Base-by-base conservation (phyloP, 2,113 vertebrate genomes). In the rat (Rattus norvegicus) region DNA sequence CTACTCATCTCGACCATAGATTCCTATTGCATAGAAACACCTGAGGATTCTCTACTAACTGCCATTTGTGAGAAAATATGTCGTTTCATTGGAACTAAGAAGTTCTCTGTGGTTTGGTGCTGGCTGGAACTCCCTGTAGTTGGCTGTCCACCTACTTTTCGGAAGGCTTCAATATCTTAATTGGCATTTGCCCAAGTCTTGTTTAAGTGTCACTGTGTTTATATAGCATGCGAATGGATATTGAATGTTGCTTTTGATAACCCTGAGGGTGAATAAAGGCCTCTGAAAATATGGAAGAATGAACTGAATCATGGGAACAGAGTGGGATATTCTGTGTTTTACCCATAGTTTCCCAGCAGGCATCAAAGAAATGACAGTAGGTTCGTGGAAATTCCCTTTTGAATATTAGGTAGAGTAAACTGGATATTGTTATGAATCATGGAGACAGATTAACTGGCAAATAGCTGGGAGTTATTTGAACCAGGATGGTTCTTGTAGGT, bases 241-340 rank as follows among this genome's bases (percentile, higher is more conserved):
- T 73, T 65, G 54, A 36, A 79, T 72, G 8, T 52, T 95, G 36
- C 63, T 73, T 85, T 89, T 67, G 47, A 89, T 83, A 86, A 30
- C 1, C 28, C 33, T 14, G 19, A 19, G 39, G 56, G 92, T 63
- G 90, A 93, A 91, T 80, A 76, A 56, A 2, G 9, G 47, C 7
- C 52, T 92, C 39, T 95, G 36, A 17, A 95, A 89, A 75, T 61
- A 85, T 75, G 16, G 17, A 7, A 92, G 56, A 95, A 69, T 91
- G 33, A 85, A 12, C 20, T 72, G 26, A 95, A 91, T 43, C 63
- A 20, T 56, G 67, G 47, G 88, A 65, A 83, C 24, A n/a, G 4
- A 91, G 52, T 88, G 59, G 80, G 56, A 12, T 91, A 93, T 65
- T 93, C 52, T 91, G 39, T 52, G 24, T 56, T 91, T 91, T 88